A percentile compares a stretch with the other conserved stretches of the same genome.
Evolutionary conservation across 2,113 vertebrate species (phyloP).

Genomic region (Ciconia stormi): DNA sequence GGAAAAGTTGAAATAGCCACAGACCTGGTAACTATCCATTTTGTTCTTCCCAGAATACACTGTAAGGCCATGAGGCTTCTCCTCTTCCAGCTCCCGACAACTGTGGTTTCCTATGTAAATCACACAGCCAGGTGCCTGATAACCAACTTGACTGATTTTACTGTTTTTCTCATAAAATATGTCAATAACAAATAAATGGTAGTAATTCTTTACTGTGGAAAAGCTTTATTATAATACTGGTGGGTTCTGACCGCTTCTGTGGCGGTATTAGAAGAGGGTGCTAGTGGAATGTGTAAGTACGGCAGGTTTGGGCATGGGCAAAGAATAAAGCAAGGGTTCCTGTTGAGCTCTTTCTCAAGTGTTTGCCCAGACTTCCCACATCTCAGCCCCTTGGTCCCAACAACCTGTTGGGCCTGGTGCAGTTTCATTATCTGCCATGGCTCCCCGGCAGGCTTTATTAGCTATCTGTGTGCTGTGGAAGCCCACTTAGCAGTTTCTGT

Average conservation of each 20-base stretch:
- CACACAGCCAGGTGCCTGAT: not conserved
- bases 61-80: not conserved
- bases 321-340: not conserved
- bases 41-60: not conserved
- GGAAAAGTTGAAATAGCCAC: not conserved
- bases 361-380: not conserved
- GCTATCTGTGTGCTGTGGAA: not conserved
- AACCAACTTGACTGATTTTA: not conserved
- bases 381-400: not conserved
- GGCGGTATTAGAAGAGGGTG: not conserved
- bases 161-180: not conserved
- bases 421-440: not conserved
- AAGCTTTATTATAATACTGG: not conserved
- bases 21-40: not conserved
- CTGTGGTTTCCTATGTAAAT: not conserved
- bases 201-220: not conserved
- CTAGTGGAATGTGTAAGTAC: not conserved
- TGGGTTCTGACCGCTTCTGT: not conserved
- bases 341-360: not conserved
- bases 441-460: not conserved
- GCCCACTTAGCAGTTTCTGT: not conserved
- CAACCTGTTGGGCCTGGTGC: not conserved
- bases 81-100: conserved; percentile 4
- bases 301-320: not conserved
- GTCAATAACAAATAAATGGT: not conserved